These are phyloP conservation scores for Cosmia trapezina DNA, from an alignment of 2,888 invertebrate species.

Conservation along the genomic window DNA sequence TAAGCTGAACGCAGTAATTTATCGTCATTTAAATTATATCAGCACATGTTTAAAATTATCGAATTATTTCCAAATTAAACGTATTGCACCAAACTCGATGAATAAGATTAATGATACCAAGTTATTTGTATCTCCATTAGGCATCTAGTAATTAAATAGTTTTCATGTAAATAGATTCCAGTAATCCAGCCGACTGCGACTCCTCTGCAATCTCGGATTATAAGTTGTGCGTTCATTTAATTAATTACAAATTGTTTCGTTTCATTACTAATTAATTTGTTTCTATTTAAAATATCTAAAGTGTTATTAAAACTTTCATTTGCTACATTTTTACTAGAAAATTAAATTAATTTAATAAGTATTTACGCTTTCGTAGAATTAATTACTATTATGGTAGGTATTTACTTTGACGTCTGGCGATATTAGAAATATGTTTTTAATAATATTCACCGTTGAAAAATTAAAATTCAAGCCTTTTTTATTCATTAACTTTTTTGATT, in stretches of 20 bases:
- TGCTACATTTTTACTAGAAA: not conserved
- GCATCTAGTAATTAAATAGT: slow-evolving; percentile 47
- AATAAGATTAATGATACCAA: slow-evolving; percentile 47
- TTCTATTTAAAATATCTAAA: slow-evolving; percentile 8
- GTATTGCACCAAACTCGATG: slow-evolving; percentile 20
- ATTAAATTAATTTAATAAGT: slow-evolving; percentile 1
- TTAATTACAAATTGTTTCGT: slow-evolving; percentile 42
- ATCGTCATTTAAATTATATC: slow-evolving; percentile 32
- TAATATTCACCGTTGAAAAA: not conserved
- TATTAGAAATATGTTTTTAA: slow-evolving; percentile 2
- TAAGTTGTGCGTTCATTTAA: slow-evolving; percentile 30
- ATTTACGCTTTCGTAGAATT: not conserved
- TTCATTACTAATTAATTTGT: slow-evolving; percentile 18
- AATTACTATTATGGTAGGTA: not conserved
- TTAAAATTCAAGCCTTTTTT: not conserved
- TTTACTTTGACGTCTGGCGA: slow-evolving; percentile 5
- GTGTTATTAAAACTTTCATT: slow-evolving; percentile 1
- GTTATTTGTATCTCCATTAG: slow-evolving; percentile 28
- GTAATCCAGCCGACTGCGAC: slow-evolving; percentile 14
- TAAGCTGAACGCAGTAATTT: slow-evolving; percentile 10
- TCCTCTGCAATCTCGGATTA: slow-evolving; percentile 16
- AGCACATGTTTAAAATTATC: slow-evolving; percentile 14
- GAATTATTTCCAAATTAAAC: slow-evolving; percentile 14
- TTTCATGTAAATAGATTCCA: slow-evolving; percentile 53
- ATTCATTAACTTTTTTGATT: not conserved